Base-by-base conservation (phyloP, 2,888 invertebrate genomes). In the Cartodere bifasciata region DNA sequence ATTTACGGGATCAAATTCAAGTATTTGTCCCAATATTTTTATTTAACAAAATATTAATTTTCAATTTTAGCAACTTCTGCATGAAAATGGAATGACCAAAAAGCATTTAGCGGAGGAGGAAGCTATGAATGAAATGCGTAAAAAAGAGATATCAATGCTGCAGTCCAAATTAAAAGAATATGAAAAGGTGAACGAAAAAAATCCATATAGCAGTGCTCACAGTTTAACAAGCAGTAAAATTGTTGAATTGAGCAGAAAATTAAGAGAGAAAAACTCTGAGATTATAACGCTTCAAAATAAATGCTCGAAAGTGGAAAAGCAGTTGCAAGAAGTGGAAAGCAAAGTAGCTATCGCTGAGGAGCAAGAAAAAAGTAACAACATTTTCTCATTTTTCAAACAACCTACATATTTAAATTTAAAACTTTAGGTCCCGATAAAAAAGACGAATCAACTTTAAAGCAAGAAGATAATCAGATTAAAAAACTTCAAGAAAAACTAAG, bases 191-290 rank as follows among this genome's bases (percentile, higher is more conserved):
- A 48, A 57, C 3, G 63, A 65, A 0, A 63, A 65, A 2, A 62
- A 62, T 2, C 63, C 65, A 37, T 64, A 64, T 4, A 58, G 63
- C 2, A 62, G 65, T 44, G 63, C 69, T 1, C 64, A 65, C 4
- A 69, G 71, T 15, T 48, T 70, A 5, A 70, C 71, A 2, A 68
- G 70, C 23, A 62, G 67, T n/a, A 76, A 76, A 58, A 70, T 78
- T 35, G 67, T 75, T 1, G 75, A 77, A 32, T 56, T 78, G 4
- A 75, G 72, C 43, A 75, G 74, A 50, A 73, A 72, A 48, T 68
- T 75, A 28, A 58, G 75, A 16, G 75, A 77, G 42, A 64, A 73
- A 35, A 68, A 67, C 3, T 64, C 72, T 0, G 75, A 77, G 57
- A 46, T 73, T 9, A 73, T 72, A 53, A 52, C 64, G 2, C 63